Evolutionary conservation across 2,797 vertebrate species (phyloP).

Genomic region (Clangula hyemalis): DNA sequence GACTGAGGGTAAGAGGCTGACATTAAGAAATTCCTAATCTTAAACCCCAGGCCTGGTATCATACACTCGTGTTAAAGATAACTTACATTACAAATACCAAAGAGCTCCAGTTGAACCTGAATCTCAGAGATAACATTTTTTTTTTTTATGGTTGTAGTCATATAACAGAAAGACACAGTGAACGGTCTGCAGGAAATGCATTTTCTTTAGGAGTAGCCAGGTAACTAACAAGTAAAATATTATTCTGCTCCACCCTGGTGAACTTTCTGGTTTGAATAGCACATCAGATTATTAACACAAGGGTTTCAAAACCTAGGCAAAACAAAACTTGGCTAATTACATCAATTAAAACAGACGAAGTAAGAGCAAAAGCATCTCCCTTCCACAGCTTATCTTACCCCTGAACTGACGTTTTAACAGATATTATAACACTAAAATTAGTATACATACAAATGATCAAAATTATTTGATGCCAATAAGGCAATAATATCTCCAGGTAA

Average conservation of each 20-base stretch:
- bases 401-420: neutral
- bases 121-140: neutral
- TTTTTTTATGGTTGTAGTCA: neutral
- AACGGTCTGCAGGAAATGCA: neutral
- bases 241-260: neutral
- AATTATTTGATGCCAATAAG: neutral
- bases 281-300: neutral
- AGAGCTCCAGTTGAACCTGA: neutral
- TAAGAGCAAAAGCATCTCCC: neutral
- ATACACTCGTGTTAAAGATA: neutral
- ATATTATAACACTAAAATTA: neutral
- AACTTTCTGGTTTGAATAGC: neutral
- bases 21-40: neutral
- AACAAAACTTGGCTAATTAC: neutral
- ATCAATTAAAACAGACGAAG: neutral
- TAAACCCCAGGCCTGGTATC: neutral
- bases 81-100: neutral
- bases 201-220: neutral
- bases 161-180: neutral
- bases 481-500: neutral
- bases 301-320: neutral
- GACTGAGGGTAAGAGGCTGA: neutral
- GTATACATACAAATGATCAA: neutral
- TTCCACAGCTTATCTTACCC: neutral
- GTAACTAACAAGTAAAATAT: neutral